A percentile compares a stretch with the other conserved stretches of the same genome.
phyloP scores from a whole-genome alignment of 2,888 invertebrate genomes.

The Formica aserva region DNA sequence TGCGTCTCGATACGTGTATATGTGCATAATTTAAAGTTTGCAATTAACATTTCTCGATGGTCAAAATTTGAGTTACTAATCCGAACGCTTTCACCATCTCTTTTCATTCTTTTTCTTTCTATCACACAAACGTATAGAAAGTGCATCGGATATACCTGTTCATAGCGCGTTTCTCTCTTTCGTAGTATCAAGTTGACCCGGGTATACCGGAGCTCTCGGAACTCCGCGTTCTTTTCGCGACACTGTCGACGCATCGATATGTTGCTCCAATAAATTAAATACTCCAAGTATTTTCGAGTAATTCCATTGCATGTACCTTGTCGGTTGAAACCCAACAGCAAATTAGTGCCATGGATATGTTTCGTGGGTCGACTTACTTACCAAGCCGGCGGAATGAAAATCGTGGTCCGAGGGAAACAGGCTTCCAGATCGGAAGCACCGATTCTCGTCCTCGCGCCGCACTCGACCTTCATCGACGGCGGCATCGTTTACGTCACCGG shows the following conservation, averaged over 20 bases:
- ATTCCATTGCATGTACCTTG: constrained; percentile 53
- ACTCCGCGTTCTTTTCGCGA: neutral
- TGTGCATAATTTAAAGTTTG: neutral
- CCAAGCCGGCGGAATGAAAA: constrained; percentile 92
- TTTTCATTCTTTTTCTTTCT: constrained; percentile 11
- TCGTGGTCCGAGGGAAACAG: constrained; percentile 92
- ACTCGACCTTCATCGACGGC: constrained; percentile 95
- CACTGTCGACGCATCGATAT: neutral
- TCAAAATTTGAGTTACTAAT: constrained; percentile 7
- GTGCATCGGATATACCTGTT: constrained; percentile 1
- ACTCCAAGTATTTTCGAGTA: neutral
- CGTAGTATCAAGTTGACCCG: neutral
- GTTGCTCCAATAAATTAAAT: neutral
- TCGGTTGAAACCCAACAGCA: constrained; percentile 81
- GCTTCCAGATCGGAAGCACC: constrained; percentile 93
- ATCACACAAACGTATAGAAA: constrained; percentile 23
- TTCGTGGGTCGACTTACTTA: constrained; percentile 91
- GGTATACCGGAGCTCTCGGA: neutral
- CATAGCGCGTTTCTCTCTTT: constrained; percentile 3
- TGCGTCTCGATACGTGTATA: neutral
- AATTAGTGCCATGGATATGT: constrained; percentile 89
- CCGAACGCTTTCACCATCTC: constrained; percentile 31
- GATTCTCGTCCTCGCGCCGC: constrained; percentile 94
- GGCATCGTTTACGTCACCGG: constrained; percentile 93
- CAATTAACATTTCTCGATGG: neutral